Percentiles rank a stretch among this genome's conserved stretches.
Evolutionary conservation across 2,797 vertebrate genomes (phyloP).

Genomic region (Helostoma temminkii): DNA sequence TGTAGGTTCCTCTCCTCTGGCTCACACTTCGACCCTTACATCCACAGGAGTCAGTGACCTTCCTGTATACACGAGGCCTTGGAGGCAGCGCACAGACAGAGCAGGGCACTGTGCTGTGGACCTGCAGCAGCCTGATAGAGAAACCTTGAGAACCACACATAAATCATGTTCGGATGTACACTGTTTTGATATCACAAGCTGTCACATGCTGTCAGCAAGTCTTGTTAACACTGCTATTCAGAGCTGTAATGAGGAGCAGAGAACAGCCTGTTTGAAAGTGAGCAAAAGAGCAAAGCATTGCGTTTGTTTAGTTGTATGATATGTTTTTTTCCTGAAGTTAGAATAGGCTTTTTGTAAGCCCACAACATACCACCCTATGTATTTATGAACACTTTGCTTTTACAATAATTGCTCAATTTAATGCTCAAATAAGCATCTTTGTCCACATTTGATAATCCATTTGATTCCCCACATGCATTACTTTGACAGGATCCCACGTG

Average conservation of each 20-base stretch:
- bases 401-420: constrained; percentile 68
- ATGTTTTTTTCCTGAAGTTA: constrained; percentile 15
- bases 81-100: constrained; percentile 64
- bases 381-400: constrained; percentile 52
- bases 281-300: constrained; percentile 48
- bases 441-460: constrained; percentile 74
- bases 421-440: constrained; percentile 73
- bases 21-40: constrained; percentile 71
- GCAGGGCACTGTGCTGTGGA: constrained; percentile 59
- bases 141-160: constrained; percentile 74
- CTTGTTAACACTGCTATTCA: constrained; percentile 79
- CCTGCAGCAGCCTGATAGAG: constrained; percentile 73
- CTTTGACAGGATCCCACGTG: constrained; percentile 68
- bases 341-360: constrained; percentile 52
- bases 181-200: constrained; percentile 77
- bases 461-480: constrained; percentile 71
- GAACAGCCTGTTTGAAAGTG: constrained; percentile 67
- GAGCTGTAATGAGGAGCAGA: constrained; percentile 77
- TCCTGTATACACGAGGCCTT: constrained; percentile 74
- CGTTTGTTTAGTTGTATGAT: constrained; percentile 55
- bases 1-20: constrained; percentile 68
- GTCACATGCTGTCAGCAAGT: constrained; percentile 79
- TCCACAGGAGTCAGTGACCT: constrained; percentile 77
- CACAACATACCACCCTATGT: constrained; percentile 32
- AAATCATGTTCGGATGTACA: constrained; percentile 83